Evolutionary conservation across 2,113 vertebrate genomes (phyloP), one percentile per base, ranked within the genome.

Genomic region (Agapornis roseicollis): DNA sequence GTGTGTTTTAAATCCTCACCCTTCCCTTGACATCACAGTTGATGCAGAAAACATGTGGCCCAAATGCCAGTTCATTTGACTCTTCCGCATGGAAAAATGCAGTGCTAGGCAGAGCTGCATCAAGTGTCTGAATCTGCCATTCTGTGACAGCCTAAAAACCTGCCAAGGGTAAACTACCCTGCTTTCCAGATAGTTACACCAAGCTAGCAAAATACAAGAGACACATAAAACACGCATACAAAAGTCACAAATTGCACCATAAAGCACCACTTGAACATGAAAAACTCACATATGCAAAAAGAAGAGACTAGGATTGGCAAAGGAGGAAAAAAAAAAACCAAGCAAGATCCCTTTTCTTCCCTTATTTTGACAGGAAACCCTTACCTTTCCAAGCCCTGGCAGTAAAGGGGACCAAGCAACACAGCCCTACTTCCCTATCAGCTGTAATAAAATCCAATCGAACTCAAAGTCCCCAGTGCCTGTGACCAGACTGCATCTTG

Each of bases 401-500:
- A 82, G 81, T 46, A 80, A 85, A 39, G 11, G 13, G 49, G 37
- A 89, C 89, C 1, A 14, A 72, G 33, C 29, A 94, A 66, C n/a
- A 73, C 44, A 89, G 53, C 72, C 24, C 22, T 65, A 68, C 68
- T 92, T 80, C 53, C 25, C 37, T 71, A 25, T 50, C 55, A 71
- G 42, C 72, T 74, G 46, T 35, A 93, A 91, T 60, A 88, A 90
- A 81, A 82, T 22, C 79, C 70, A n/a, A 28, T 60, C n/a, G n/a
- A n/a, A 53, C 72, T 74, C 42, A 71, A 58, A 85, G 88, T 35
- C 50, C 17, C 88, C 76, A 78, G 25, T 39, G 76, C 42, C 82
- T 84, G 39, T 55, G 92, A 74, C 55, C 71, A 74, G 69, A 60
- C 93, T 95, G 88, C 85, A 94, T 91, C 85, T 84, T 94, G 83